These are phyloP conservation scores for Caiman crocodilus DNA, from an alignment of 2,797 vertebrate genomes.

Conservation along the genomic window DNA sequence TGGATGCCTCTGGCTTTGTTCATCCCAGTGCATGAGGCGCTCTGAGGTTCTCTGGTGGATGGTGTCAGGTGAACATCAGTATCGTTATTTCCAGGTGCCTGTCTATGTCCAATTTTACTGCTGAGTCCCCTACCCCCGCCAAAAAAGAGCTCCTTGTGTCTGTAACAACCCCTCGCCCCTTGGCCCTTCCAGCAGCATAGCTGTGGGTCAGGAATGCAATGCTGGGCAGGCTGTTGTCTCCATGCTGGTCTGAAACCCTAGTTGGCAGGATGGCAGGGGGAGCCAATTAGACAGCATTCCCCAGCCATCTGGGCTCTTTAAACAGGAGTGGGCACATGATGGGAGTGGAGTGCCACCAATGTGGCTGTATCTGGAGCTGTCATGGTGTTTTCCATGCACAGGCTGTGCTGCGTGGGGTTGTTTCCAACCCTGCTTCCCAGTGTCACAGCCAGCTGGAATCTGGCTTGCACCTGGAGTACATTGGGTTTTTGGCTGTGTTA, in stretches of 20 bases:
- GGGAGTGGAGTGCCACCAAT: neutral
- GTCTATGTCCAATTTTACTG: neutral
- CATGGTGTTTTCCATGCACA: neutral
- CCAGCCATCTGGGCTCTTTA: neutral
- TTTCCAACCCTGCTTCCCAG: neutral
- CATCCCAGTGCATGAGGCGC: neutral
- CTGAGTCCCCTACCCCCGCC: neutral
- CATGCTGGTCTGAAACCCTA: too few relatives aligned
- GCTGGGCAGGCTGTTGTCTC: too few relatives aligned
- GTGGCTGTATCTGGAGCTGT: neutral
- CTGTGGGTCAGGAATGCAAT: neutral
- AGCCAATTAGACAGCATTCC: neutral
- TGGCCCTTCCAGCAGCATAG: too few relatives aligned
- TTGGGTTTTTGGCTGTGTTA: too few relatives aligned
- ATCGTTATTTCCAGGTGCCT: neutral
- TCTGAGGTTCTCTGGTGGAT: neutral
- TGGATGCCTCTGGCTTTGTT: neutral
- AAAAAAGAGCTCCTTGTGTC: neutral
- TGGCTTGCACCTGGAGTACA: too few relatives aligned
- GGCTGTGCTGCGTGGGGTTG: neutral
- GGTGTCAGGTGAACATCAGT: neutral
- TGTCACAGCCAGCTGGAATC: neutral
- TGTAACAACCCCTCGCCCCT: neutral
- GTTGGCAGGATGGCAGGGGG: neutral
- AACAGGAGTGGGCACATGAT: neutral